Percentiles rank a stretch among this genome's conserved stretches.
phyloP scores from a whole-genome alignment of 2,888 invertebrate species.

The Drosophila atripex region DNA sequence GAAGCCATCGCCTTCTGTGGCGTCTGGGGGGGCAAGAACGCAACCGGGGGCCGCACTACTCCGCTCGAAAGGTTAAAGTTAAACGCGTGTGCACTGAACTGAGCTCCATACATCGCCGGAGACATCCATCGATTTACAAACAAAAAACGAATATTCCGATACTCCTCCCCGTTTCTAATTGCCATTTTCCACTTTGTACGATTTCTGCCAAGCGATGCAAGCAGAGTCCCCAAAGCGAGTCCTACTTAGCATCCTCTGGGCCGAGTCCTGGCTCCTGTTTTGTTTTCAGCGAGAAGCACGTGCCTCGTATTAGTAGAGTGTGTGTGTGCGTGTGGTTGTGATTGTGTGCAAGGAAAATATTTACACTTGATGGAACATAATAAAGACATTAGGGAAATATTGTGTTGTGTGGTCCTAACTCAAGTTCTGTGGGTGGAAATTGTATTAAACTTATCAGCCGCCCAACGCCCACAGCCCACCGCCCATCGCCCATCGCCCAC shows the following conservation, averaged over 20 bases:
- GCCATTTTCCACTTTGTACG: neutral
- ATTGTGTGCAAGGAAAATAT: constrained; percentile 66
- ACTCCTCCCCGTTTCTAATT: constrained; percentile 1
- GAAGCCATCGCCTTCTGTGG: constrained; percentile 26
- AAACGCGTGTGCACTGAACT: constrained; percentile 67
- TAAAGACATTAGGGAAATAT: constrained; percentile 80
- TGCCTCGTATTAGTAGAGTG: constrained; percentile 52
- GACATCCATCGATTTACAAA: constrained; percentile 13
- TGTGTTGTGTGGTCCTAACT: constrained; percentile 55
- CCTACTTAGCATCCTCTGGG: constrained; percentile 25
- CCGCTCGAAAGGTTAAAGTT: constrained; percentile 68
- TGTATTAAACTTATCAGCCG: constrained; percentile 37
- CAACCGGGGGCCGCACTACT: neutral
- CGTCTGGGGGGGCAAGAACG: constrained; percentile 24
- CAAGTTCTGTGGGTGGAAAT: constrained; percentile 40
- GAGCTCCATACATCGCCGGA: constrained; percentile 67
- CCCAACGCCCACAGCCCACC: constrained; percentile 5
- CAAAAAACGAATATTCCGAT: neutral
- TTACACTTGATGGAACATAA: constrained; percentile 80
- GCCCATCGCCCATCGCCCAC: constrained; percentile 2
- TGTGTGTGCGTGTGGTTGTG: constrained; percentile 40
- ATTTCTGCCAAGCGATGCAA: constrained; percentile 48
- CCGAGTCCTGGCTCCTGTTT: constrained; percentile 43
- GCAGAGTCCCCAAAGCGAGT: constrained; percentile 19
- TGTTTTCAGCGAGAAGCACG: constrained; percentile 59